Base-by-base conservation (phyloP, 2,797 vertebrate genomes). In the Acomys russatus region DNA sequence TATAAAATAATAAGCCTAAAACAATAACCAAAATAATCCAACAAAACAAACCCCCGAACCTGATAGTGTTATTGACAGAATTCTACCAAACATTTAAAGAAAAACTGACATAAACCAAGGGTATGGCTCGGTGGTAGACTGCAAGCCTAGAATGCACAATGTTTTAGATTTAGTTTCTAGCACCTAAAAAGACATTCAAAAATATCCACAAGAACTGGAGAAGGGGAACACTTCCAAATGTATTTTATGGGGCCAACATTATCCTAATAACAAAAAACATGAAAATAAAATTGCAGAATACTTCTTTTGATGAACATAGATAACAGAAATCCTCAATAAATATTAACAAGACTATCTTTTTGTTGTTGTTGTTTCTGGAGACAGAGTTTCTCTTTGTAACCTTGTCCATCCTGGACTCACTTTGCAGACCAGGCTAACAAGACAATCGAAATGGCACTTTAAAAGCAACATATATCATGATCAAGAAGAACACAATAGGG, bases 271-370 rank as follows among this genome's bases (percentile, higher is more conserved):
- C 10, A 90, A 90, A 44, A 79, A 30, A 35, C 49, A 90, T 7
- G 33, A 30, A 68, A 90, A 85, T 28, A 91, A 85, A 86, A 86
- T 49, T 90, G 49, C 17, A 93, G n/a, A 51, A 49, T 17, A 59
- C n/a, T 92, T 64, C 4, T 78, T 44, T 54, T 90, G 22, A 85
- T 78, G 28, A 92, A 88, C 61, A 92, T 8, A 59, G 59, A 44
- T 23, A 86, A 70, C 44, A 70, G 77, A 78, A 85, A 49, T 83
- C 35, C 30, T 70, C 85, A 88, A 35, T 51, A 88, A 92, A 92
- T 70, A 77, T 70, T 70, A 77, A 49, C 14, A 92, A 73, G 70
- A 35, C 73, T 79, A 78, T 71, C 49, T 79, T 49, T 44, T 44
- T 44, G 44, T 44, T 44, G 44, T 44, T 44, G 44, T 44, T 44